phyloP scores from a whole-genome alignment of 2,797 vertebrate genomes.

The Cuculus canorus region DNA sequence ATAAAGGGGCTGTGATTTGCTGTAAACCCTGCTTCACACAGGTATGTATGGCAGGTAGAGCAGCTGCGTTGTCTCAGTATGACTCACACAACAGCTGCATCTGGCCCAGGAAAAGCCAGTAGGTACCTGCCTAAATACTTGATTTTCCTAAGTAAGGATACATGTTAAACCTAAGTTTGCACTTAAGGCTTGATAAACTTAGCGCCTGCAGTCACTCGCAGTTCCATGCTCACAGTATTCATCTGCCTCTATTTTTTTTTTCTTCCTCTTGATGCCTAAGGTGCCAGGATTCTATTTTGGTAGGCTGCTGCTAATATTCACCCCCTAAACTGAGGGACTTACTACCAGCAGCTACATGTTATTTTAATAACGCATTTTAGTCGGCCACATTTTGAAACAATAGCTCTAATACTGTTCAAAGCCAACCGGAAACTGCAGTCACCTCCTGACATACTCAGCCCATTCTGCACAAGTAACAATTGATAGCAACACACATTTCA shows the following conservation, averaged over 20 bases:
- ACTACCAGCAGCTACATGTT: accelerated
- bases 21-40: background rate
- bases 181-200: background rate
- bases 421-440: background rate
- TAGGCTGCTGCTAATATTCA: background rate
- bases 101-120: background rate
- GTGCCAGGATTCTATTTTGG: background rate
- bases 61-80: background rate
- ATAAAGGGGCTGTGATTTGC: background rate
- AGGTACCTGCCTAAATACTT: background rate
- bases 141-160: background rate
- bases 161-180: background rate
- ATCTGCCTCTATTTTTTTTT: background rate
- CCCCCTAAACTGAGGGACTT: background rate
- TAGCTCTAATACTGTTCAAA: background rate
- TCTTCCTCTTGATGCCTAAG: background rate
- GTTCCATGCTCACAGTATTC: background rate
- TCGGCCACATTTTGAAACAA: background rate
- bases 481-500: accelerated
- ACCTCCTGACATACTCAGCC: background rate
- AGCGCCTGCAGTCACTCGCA: background rate
- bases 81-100: background rate
- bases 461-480: background rate
- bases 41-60: background rate
- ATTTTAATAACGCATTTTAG: background rate